Percentiles rank a stretch among this genome's conserved stretches.
Evolutionary conservation across 1,140 invertebrate species (phyloP).

Genomic region (Asobara japonica): DNA sequence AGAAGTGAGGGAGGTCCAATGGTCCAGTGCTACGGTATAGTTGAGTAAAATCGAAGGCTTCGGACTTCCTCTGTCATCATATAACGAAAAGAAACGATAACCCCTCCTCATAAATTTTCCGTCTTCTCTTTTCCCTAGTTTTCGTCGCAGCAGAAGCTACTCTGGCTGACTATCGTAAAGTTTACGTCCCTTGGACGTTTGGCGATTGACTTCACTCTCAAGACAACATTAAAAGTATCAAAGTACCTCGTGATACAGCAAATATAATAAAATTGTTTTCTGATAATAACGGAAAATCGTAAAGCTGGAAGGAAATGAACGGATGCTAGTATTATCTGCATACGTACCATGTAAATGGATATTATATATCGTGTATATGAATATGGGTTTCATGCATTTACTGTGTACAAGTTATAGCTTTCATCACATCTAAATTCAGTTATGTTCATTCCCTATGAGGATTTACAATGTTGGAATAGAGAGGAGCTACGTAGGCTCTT

Average conservation of each 20-base stretch:
- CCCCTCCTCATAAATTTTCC: not conserved
- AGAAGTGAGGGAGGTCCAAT: not conserved
- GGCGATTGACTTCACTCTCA: not conserved
- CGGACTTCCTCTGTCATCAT: not conserved
- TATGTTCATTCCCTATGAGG: too few species aligned
- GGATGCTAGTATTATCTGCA: too few species aligned
- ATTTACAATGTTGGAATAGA: too few species aligned
- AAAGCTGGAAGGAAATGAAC: not conserved
- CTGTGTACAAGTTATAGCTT: too few species aligned
- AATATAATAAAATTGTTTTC: not conserved
- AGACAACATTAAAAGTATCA: not conserved
- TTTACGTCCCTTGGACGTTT: not conserved
- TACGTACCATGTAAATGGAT: too few species aligned
- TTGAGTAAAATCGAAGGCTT: not conserved
- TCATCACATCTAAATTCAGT: too few species aligned
- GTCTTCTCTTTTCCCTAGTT: not conserved
- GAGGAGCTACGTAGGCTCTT: too few species aligned
- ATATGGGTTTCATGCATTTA: too few species aligned
- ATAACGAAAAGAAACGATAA: constrained; percentile 5
- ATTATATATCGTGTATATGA: too few species aligned
- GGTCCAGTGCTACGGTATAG: not conserved
- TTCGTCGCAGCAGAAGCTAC: not conserved
- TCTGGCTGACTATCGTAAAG: not conserved
- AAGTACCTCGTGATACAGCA: not conserved
- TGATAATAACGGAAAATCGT: not conserved